Evolutionary conservation across 2,113 vertebrate species (phyloP), one percentile per base, ranked within the genome.

Genomic region (Zosterops hypoxanthus): DNA sequence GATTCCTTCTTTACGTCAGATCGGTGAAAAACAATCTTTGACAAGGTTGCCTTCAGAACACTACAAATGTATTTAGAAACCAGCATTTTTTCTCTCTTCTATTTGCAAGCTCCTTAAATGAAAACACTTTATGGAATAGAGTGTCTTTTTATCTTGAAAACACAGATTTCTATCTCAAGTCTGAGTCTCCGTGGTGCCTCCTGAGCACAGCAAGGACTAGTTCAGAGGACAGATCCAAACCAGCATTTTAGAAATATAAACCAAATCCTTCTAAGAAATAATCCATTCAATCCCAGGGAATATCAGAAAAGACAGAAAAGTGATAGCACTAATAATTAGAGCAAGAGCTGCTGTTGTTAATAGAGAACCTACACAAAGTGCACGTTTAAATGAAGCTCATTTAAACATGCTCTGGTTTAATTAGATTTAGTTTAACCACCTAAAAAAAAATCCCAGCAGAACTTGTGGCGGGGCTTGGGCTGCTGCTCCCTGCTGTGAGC

Each of bases 351-450:
- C 36, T 10, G 8, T 72, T 78, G 55, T 73, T 84, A 71, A 72
- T 39, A 64, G 60, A 63, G 39, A 39, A 75, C 42, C 34, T 44
- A 55, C 28, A 82, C 57, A 86, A 91, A 56, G 80, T 36, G 21
- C 85, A 71, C 33, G 0, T 94, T 97, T 97, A 95, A 96, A 92
- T 41, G 31, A 96, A 97, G 87, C 94, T 95, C 84, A 86, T 95
- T 96, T 96, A 95, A 97, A 95, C 94, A 82, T 69, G 77, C 88
- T 92, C 91, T 53, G 65, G 85, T 94, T 97, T 94, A 97, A 97
- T 98, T 96, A 97, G 97, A 92, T 97, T 95, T 95, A 92, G 57
- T 91, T 97, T 95, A 91, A 80, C 82, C 94, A 95, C 92, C 94
- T 95, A 95, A 96, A 95, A 39, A 39, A 93, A 94, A 95, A 95